phyloP scores from a whole-genome alignment of 1,140 invertebrate genomes.

The Berghia stephanieae region DNA sequence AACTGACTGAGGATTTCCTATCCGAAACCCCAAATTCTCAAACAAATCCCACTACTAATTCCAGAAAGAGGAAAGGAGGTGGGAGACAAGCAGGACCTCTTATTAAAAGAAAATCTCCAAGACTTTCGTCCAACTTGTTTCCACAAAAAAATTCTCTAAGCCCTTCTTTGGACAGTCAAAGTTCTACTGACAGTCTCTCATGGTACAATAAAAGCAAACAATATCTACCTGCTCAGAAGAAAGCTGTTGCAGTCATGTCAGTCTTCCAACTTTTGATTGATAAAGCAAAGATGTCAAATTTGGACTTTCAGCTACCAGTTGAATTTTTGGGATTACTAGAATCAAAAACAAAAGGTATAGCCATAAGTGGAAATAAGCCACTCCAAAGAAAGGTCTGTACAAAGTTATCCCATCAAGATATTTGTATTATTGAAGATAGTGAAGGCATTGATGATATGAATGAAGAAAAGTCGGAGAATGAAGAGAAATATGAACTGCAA shows the following conservation, averaged over 20 bases:
- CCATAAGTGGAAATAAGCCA: no score
- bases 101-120: constrained; percentile 35
- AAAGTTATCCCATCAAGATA: no score
- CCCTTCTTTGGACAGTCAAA: not conserved
- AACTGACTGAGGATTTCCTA: constrained; percentile 36
- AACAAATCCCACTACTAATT: not conserved
- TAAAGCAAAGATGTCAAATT: constrained; percentile 36
- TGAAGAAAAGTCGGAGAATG: no score
- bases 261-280: constrained; percentile 46
- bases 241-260: constrained; percentile 37
- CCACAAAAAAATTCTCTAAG: not conserved
- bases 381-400: no score
- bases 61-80: not conserved
- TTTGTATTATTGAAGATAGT: no score
- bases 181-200: not conserved
- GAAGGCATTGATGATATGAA: no score
- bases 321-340: no score
- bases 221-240: constrained; percentile 13
- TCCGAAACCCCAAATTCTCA: constrained; percentile 25
- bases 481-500: no score
- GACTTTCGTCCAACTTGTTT: constrained; percentile 23
- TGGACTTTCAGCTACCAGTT: constrained; percentile 43
- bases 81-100: constrained; percentile 23
- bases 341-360: no score
- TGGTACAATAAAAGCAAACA: constrained; percentile 11